These are phyloP conservation scores for Lasioglossum albipes DNA, from an alignment of 1,140 invertebrate genomes.

Conservation along the genomic window DNA sequence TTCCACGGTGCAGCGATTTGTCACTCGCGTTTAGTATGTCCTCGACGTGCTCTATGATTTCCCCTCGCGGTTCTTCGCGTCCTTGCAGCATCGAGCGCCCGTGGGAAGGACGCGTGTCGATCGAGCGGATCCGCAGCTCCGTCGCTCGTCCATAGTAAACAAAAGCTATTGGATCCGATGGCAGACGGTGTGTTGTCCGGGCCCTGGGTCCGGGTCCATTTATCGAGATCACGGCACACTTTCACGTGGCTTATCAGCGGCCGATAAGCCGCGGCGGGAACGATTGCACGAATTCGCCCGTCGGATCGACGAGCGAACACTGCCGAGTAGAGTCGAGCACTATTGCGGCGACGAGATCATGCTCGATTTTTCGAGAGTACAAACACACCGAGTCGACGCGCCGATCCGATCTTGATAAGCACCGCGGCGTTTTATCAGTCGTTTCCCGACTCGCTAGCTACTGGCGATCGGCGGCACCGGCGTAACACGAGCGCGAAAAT, in stretches of 20 bases:
- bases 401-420: not conserved
- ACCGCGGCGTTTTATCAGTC: not conserved
- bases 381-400: too few relatives aligned
- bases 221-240: conserved; percentile 8
- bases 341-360: not conserved
- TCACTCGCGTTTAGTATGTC: too few relatives aligned
- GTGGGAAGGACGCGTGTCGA: not conserved
- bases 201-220: not conserved
- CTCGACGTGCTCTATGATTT: too few relatives aligned
- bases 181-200: too few relatives aligned
- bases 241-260: conserved; percentile 15
- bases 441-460: not conserved
- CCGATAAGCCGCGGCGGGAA: conserved; percentile 1
- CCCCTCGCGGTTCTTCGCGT: not conserved
- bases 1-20: too few relatives aligned
- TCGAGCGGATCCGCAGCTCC: not conserved
- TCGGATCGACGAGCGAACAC: conserved; percentile 6
- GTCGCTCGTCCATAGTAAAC: not conserved
- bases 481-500: conserved; percentile 39
- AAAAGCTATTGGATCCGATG: not conserved
- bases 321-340: not conserved
- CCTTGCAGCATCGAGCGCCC: not conserved
- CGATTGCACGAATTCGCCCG: conserved; percentile 5
- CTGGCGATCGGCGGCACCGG: conserved; percentile 1
- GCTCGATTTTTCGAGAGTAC: not conserved